These are phyloP conservation scores for Lineus longissimus DNA, from an alignment of 1,140 invertebrate species.

Conservation along the genomic window DNA sequence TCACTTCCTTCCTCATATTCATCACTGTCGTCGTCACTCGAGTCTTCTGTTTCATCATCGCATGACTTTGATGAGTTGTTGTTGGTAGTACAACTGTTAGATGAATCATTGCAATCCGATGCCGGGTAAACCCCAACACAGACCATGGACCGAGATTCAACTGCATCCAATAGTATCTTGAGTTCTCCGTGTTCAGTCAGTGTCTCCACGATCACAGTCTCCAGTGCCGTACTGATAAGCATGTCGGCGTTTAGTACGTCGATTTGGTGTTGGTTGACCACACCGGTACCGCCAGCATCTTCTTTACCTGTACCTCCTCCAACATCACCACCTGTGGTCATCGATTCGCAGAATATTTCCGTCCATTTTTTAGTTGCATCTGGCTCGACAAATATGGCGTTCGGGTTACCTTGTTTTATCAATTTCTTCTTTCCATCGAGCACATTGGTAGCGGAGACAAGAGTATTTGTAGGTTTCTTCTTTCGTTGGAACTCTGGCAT, in stretches of 20 bases:
- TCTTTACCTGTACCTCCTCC: too few relatives aligned
- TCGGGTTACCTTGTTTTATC: too few relatives aligned
- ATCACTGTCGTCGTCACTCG: background rate
- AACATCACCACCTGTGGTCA: too few relatives aligned
- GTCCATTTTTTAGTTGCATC: too few relatives aligned
- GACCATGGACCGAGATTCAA: background rate
- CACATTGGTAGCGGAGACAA: background rate
- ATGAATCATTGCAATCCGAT: too few relatives aligned
- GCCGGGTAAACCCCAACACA: background rate
- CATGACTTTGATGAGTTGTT: background rate
- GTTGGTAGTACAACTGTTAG: too few relatives aligned
- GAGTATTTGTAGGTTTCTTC: background rate
- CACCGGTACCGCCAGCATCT: too few relatives aligned
- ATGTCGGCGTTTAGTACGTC: background rate
- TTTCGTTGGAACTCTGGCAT: background rate
- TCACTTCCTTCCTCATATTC: too few relatives aligned
- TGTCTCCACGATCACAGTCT: background rate
- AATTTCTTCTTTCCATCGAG: too few relatives aligned
- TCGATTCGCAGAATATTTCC: too few relatives aligned
- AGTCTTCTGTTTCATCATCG: background rate
- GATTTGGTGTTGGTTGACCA: too few relatives aligned
- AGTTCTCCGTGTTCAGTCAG: background rate
- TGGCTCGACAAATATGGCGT: too few relatives aligned
- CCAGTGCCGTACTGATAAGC: background rate
- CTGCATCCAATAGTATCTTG: background rate